Evolutionary conservation across 2,888 invertebrate genomes (phyloP), one percentile per base, ranked within the genome.

Genomic region (Glyphotaelius pellucidus): DNA sequence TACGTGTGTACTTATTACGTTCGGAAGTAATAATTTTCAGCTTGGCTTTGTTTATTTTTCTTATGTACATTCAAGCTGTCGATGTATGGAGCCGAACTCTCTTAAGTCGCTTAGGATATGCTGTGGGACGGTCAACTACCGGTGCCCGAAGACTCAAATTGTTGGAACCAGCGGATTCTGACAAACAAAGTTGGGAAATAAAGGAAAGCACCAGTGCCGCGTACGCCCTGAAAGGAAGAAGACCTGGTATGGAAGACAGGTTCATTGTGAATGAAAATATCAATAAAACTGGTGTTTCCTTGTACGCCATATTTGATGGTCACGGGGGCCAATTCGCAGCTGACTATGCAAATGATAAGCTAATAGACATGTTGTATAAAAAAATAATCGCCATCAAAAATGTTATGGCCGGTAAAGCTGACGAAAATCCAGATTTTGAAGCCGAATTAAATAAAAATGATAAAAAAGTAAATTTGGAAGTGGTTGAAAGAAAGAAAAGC

Each of bases 321-420:
- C 99, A 99, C 95, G 99, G 99, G 90, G 99, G 99, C 81, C 98
- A 99, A 96, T 98, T 98, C 96, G 99, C 99, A 90, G 99, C 99
- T 32, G 98, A 99, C 94, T 99, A 98, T 95, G 98, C 98, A 90
- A 98, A 98, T 95, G 98, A 99, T 94, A 98, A 98, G 94, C 96
- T 99, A 31, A 97, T 99, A 93, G 97, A 98, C 94, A 98, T 97
- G 94, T 96, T 98, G 90, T 97, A 97, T 94, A 97, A 97, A 94
- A 98, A 98, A 95, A 97, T 98, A 86, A 96, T 97, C 47, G 97
- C 98, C 94, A 95, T 98, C 91, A 97, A 97, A 95, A 97, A 97
- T 94, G 95, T 97, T 93, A 96, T 97, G 94, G 96, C 97, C 93
- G 97, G 97, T 0, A 97, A 96, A 95, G 94, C 94, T 2, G 95